These are phyloP conservation scores for Lasioglossum oenotherae DNA, from an alignment of 2,888 invertebrate genomes.

Conservation along the genomic window DNA sequence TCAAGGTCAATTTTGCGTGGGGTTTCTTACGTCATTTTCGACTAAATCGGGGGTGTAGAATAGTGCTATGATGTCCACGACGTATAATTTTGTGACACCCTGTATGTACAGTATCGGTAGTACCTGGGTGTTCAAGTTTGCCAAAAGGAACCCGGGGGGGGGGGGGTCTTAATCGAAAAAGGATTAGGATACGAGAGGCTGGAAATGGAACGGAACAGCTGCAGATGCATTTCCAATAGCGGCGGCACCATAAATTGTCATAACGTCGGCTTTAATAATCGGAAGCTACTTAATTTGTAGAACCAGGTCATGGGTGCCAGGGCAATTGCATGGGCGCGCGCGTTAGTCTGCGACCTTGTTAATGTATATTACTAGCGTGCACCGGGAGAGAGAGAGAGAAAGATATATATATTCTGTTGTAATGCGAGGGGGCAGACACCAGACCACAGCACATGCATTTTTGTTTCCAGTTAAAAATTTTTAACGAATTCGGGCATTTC, in stretches of 20 bases:
- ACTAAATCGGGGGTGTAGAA: too few species aligned
- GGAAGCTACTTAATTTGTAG: conserved; percentile 59
- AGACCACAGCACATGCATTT: not conserved
- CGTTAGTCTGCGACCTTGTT: conserved; percentile 54
- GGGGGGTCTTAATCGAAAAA: not conserved
- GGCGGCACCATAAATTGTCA: conserved; percentile 39
- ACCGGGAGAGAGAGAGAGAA: conserved; percentile 4
- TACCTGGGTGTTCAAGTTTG: not conserved
- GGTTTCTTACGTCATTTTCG: too few species aligned
- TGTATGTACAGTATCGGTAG: too few species aligned
- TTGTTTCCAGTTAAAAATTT: conserved; percentile 17
- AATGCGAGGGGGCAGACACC: not conserved
- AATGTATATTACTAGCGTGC: conserved; percentile 41
- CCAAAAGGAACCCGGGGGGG: not conserved
- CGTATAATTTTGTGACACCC: too few species aligned
- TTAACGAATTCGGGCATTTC: conserved; percentile 21
- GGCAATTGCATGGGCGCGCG: conserved; percentile 52
- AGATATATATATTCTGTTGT: not conserved
- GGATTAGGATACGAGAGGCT: not conserved
- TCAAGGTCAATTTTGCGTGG: too few species aligned
- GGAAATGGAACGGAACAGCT: not conserved
- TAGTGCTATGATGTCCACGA: too few species aligned
- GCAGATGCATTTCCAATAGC: conserved; percentile 46
- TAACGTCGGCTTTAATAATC: conserved; percentile 54
- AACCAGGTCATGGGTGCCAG: conserved; percentile 58